Percentiles rank a stretch among this genome's conserved stretches.
Evolutionary conservation across 2,888 invertebrate species (phyloP).

Genomic region (Himalopsyche tibetana): DNA sequence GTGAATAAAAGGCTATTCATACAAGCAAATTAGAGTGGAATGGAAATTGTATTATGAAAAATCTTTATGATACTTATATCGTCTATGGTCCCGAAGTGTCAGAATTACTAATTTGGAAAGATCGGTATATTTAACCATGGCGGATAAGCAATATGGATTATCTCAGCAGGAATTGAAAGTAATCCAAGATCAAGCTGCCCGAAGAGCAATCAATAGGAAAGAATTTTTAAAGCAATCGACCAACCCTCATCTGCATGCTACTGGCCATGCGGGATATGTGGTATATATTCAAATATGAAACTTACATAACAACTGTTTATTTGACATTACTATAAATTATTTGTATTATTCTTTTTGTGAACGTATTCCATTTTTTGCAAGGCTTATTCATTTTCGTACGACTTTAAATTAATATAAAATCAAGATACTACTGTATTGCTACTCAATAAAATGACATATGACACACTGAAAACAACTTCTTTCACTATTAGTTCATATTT

Average conservation of each 20-base stretch:
- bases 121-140: conserved; percentile 41
- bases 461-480: too few relatives aligned
- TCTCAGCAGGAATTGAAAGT: conserved; percentile 75
- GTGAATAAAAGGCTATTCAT: too few relatives aligned
- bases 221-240: conserved; percentile 84
- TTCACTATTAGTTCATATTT: too few relatives aligned
- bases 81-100: not conserved
- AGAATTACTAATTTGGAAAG: not conserved
- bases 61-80: too few relatives aligned
- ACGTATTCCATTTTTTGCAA: too few relatives aligned
- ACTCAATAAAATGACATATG: too few relatives aligned
- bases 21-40: too few relatives aligned
- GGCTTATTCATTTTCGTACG: too few relatives aligned
- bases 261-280: conserved; percentile 81
- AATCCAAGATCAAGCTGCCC: conserved; percentile 79
- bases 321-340: not conserved
- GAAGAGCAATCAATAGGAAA: conserved; percentile 79
- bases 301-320: conserved; percentile 21
- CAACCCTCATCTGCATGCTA: conserved; percentile 84
- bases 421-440: too few relatives aligned
- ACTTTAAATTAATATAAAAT: too few relatives aligned
- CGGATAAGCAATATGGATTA: conserved; percentile 74
- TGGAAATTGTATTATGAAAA: too few relatives aligned
- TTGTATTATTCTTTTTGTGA: too few relatives aligned
- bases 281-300: conserved; percentile 76